Conservation (phyloP, 2,113 vertebrate genomes). For the Chionomys nivalis region DNA sequence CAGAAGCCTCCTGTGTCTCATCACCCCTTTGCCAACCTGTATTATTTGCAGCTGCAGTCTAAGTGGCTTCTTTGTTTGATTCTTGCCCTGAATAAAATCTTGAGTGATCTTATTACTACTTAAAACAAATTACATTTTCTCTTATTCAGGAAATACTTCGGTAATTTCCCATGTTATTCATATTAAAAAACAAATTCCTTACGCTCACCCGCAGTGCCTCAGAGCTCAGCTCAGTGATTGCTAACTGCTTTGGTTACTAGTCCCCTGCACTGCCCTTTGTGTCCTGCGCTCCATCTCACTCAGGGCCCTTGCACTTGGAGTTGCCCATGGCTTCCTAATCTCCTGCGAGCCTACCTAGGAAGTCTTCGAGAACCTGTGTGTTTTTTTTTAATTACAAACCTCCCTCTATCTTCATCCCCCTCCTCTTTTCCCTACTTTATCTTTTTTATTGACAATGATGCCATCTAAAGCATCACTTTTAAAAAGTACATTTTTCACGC, state of each 20-base stretch:
- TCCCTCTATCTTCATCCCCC: not conserved
- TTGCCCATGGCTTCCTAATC: not conserved
- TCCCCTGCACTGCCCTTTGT: too few species aligned
- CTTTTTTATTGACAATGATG: not conserved
- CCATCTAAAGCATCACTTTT: not conserved
- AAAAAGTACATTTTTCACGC: not conserved
- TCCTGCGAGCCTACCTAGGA: not conserved
- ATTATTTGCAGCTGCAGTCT: not conserved
- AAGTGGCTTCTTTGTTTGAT: not conserved
- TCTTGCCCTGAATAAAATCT: not conserved
- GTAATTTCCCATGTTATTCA: not conserved
- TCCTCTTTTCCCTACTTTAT: not conserved
- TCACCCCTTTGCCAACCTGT: not conserved
- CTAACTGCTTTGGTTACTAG: not conserved
- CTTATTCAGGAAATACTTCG: not conserved
- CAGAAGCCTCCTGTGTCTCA: not conserved
- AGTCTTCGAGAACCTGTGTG: not conserved
- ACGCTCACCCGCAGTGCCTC: rapidly evolving
- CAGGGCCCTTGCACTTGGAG: not conserved
- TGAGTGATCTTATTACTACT: not conserved
- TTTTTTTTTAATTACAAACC: not conserved
- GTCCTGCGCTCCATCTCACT: not conserved
- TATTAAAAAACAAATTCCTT: not conserved
- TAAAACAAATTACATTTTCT: not conserved
- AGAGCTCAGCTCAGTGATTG: not conserved